These are phyloP conservation scores for Drosophila sordidapex DNA, from an alignment of 2,888 invertebrate genomes.

Conservation along the genomic window DNA sequence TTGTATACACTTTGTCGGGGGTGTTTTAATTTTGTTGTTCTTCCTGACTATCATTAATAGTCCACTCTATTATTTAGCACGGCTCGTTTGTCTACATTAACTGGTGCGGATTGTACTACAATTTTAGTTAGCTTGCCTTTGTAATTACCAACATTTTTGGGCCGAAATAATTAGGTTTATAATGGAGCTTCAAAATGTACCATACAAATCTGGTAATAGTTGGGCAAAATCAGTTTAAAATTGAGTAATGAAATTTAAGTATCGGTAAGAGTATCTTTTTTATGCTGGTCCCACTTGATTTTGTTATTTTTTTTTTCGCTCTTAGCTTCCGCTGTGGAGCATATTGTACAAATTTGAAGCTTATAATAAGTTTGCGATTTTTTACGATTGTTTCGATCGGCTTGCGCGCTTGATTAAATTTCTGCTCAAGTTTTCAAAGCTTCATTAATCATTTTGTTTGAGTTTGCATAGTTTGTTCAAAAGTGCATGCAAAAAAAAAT, in stretches of 20 bases:
- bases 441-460: slow-evolving; percentile 73
- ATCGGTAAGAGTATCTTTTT: background rate
- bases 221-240: background rate
- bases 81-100: background rate
- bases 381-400: slow-evolving; percentile 66
- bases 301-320: background rate
- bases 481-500: slow-evolving; percentile 23
- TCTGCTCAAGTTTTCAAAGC: slow-evolving; percentile 67
- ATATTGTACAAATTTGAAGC: slow-evolving; percentile 74
- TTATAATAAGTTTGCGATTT: slow-evolving; percentile 69
- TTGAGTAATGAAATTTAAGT: background rate
- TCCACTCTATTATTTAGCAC: background rate
- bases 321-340: slow-evolving; percentile 20
- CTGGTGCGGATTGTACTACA: background rate
- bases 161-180: background rate
- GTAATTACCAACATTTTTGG: background rate
- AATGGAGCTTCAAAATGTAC: background rate
- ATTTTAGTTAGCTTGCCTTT: background rate
- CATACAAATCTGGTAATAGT: no score
- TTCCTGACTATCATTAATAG: background rate
- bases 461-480: slow-evolving; percentile 45
- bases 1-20: background rate
- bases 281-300: background rate
- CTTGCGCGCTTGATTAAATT: slow-evolving; percentile 79
- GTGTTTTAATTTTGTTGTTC: background rate